A percentile compares a stretch with the other conserved stretches of the same genome.
phyloP scores from a whole-genome alignment of 2,888 invertebrate genomes.

The Thera britannica region DNA sequence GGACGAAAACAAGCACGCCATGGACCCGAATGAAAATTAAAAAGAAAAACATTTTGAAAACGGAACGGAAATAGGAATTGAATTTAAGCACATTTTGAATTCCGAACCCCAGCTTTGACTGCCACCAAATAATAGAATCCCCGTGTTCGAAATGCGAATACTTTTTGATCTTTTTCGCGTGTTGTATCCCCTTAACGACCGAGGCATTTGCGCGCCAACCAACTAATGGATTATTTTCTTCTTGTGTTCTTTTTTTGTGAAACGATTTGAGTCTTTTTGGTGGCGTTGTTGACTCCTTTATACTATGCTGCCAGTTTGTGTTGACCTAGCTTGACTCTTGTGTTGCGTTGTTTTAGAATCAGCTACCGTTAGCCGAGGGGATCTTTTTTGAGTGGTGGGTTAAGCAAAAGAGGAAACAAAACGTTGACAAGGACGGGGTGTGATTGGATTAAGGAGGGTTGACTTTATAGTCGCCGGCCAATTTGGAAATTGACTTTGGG shows the following conservation, averaged over 20 bases:
- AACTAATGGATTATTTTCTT: conserved; percentile 85
- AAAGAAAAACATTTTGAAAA: conserved; percentile 74
- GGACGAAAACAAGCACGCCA: conserved; percentile 74
- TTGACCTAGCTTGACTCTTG: conserved; percentile 50
- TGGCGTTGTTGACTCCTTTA: conserved; percentile 57
- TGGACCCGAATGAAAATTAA: conserved; percentile 77
- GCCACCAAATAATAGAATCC: conserved; percentile 77
- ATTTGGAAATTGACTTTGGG: conserved; percentile 82
- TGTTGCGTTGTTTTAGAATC: conserved; percentile 19
- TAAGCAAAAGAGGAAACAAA: conserved; percentile 77
- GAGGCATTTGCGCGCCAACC: conserved; percentile 77
- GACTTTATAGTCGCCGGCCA: conserved; percentile 79
- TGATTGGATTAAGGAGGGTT: conserved; percentile 83
- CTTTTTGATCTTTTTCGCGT: conserved; percentile 77
- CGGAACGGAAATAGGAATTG: conserved; percentile 78
- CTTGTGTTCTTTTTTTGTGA: conserved; percentile 75
- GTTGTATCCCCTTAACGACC: conserved; percentile 75
- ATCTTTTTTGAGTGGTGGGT: conserved; percentile 58
- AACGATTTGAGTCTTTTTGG: conserved; percentile 63
- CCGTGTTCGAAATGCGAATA: conserved; percentile 70
- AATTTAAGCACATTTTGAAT: conserved; percentile 84
- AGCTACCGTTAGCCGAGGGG: conserved; percentile 42
- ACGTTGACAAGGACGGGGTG: conserved; percentile 82
- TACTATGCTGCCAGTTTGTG: conserved; percentile 53
- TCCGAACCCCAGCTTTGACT: conserved; percentile 76